Base-by-base conservation (phyloP, 2,888 invertebrate species). In the Gerris lacustris region DNA sequence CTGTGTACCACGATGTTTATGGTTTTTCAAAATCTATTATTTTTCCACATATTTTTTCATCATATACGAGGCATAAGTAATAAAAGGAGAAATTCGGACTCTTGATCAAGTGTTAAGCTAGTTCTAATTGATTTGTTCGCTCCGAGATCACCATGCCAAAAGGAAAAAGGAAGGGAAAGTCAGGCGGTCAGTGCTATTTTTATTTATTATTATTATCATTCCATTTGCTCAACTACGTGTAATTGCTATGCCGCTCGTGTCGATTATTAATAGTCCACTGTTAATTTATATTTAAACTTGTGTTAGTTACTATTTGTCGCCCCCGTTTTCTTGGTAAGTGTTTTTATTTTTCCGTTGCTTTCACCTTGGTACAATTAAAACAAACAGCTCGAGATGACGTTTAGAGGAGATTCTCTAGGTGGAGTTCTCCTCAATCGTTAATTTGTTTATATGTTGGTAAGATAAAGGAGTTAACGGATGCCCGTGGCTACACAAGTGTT, bases 111-210 rank as follows among this genome's bases (percentile, higher is more conserved):
- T 84, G 83, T 83, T 82, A 81, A 81, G 80, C 83, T 82, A 81
- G 81, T 31, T 71, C 68, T 70, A 72, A 69, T 72, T 70, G 67
- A 70, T 74, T 72, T 72, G 77, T 75, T 74, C 78, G 80, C 76
- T 75, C 55, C 11, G 55, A 55, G 15, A 55, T 15, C 81, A 87
- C 79, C 83, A 89, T 90, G 89, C 89, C 89, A 82, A 89, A 88
- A 86, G 87, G 88, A 82, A 86, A 87, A 83, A 86, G 86, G 83
- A 88, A 86, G 85, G 86, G 86, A 83, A 88, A 87, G 84, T 86
- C 84, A 82, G 87, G 88, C 66, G 75, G 75, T 75, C 67, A 73
- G 74, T 74, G 62, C 66, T 45, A 66, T 69, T 63, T 44, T 15
- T 47, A 43, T 64, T 18, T n/a, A 15, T 63, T 44, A 31, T 31